Evolutionary conservation across 1,140 invertebrate genomes (phyloP), one percentile per base, ranked within the genome.

Genomic region (Liolophura sinensis): DNA sequence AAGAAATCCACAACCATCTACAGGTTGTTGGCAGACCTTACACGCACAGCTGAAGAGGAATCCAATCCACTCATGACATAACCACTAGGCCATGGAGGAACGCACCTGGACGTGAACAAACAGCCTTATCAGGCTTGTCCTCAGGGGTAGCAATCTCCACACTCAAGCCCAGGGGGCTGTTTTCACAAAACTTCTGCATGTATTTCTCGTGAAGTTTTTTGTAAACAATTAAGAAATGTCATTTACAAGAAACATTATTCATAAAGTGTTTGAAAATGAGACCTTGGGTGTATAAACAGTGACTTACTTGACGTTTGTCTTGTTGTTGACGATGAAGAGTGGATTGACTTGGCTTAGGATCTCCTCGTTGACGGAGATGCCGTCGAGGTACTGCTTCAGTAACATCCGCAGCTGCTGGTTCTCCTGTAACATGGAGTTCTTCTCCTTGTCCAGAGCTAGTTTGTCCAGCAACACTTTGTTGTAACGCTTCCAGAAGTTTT

Each of bases 401-500:
- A 85, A 70, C 9, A 75, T 77, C 27, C 82, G 64, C 48, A 86
- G 71, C 62, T 84, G 77, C 60, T 77, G 71, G 70, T 86, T 86
- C 68, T 85, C 83, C 24, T 73, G 66, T 24, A 75, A 52, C 54
- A 85, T 54, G 0, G 69, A 73, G 57, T 76, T 71, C 57, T 79
- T 80, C 68, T 86, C 84, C 67, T 85, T 84, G 56, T 83, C 78
- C 50, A 85, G 65, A 15, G 82, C 81, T 14, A 82, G 63, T 50
- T 82, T 83, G 67, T 86, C 84, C 31, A 86, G 68, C 24, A 78
- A 60, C 0, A 85, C 85, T 71, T 85, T 84, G 72, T 85, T 85
- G 69, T 78, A 85, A 16, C 84, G 71, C 64, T 84, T 84, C 84
- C 85, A 85, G 69, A 85, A 85, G 65, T 84, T 84, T 49, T 85